Evolutionary conservation across 2,888 invertebrate species (phyloP).

Genomic region (Oscheius myriophilus): DNA sequence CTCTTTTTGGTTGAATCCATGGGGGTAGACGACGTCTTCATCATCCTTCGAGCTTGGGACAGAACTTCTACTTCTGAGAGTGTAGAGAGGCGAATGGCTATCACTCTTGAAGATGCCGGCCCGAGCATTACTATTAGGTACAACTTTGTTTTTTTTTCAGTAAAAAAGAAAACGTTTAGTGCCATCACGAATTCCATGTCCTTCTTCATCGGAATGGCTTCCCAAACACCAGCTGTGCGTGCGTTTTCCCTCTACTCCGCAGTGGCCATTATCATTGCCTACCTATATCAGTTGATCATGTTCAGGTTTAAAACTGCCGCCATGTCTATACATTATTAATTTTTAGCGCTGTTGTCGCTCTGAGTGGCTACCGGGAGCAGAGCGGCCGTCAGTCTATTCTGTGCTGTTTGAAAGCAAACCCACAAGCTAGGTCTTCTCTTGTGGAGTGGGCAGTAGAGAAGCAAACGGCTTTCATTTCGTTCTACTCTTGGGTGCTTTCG

Average conservation of each 20-base stretch:
- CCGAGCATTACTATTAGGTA: slow-evolving; percentile 66
- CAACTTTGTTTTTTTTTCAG: neutral
- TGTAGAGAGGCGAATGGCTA: slow-evolving; percentile 44
- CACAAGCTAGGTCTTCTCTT: slow-evolving; percentile 32
- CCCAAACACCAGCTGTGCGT: slow-evolving; percentile 63
- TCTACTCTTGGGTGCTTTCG: slow-evolving; percentile 21
- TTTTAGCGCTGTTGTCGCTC: slow-evolving; percentile 55
- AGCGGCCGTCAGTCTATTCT: slow-evolving; percentile 47
- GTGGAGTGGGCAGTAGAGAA: slow-evolving; percentile 27
- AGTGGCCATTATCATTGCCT: slow-evolving; percentile 46
- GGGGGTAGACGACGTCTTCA: slow-evolving; percentile 68
- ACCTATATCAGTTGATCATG: slow-evolving; percentile 47
- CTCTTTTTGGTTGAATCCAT: slow-evolving; percentile 67
- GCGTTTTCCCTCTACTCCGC: slow-evolving; percentile 62
- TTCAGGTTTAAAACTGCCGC: slow-evolving; percentile 24
- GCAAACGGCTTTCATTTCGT: slow-evolving; percentile 20
- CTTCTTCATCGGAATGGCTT: slow-evolving; percentile 53
- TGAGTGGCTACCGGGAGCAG: slow-evolving; percentile 56
- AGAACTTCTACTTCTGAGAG: slow-evolving; percentile 24
- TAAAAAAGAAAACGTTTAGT: slow-evolving; percentile 40
- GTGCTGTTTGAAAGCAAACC: slow-evolving; percentile 60
- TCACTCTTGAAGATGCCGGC: slow-evolving; percentile 63
- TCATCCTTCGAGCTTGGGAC: slow-evolving; percentile 45
- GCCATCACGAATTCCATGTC: slow-evolving; percentile 51
- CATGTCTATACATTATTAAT: too few relatives aligned